These are phyloP conservation scores for Chloroceryle amazona DNA, from an alignment of 2,797 vertebrate genomes.

Conservation along the genomic window DNA sequence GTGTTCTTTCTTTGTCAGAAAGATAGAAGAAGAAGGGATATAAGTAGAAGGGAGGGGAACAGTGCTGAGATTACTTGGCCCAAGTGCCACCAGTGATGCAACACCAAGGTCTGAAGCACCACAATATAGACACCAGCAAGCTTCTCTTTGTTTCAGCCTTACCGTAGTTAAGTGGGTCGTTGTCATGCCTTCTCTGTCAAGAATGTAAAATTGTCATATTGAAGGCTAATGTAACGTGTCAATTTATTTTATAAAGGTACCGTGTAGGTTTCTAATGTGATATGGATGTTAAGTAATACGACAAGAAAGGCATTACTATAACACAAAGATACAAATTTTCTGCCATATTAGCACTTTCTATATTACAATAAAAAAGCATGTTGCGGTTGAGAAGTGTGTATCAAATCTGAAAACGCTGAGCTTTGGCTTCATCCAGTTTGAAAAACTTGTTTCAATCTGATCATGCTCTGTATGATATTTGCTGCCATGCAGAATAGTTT, in stretches of 20 bases:
- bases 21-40: not conserved
- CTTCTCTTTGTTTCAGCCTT: constrained; percentile 11
- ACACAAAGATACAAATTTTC: constrained; percentile 21
- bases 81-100: not conserved
- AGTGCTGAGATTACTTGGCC: not conserved
- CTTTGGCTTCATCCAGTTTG: not conserved
- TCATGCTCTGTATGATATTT: not conserved
- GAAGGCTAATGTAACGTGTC: not conserved
- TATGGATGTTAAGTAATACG: not conserved
- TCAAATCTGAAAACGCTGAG: not conserved
- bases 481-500: not conserved
- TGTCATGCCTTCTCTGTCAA: constrained; percentile 22
- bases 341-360: constrained; percentile 5
- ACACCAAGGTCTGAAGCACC: not conserved
- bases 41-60: not conserved
- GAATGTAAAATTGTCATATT: not conserved
- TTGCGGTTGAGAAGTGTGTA: not conserved
- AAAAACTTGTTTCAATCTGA: constrained; percentile 23
- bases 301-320: constrained; percentile 35
- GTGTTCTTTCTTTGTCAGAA: not conserved
- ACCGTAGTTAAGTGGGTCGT: not conserved
- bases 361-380: not conserved
- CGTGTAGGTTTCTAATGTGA: not conserved
- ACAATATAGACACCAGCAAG: not conserved
- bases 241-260: constrained; percentile 56